These are phyloP conservation scores for Perca fluviatilis DNA, from an alignment of 2,113 vertebrate species.

Conservation along the genomic window DNA sequence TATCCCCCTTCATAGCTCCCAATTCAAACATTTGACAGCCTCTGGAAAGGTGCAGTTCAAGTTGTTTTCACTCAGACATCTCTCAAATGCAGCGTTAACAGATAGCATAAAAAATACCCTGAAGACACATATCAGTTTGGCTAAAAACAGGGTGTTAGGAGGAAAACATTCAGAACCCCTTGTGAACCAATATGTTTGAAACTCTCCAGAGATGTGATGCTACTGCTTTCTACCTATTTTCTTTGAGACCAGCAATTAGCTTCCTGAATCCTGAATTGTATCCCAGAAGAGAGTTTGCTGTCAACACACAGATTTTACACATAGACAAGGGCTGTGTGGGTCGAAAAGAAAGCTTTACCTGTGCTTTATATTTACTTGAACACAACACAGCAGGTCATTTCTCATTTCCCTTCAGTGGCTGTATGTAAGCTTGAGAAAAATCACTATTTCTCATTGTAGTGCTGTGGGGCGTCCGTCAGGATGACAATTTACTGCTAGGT, in stretches of 20 bases:
- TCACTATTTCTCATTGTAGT: slow-evolving; percentile 7
- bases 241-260: slow-evolving; percentile 41
- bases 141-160: slow-evolving; percentile 74
- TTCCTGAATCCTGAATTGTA: slow-evolving; percentile 25
- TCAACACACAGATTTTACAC: slow-evolving; percentile 20
- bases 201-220: slow-evolving; percentile 45
- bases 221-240: slow-evolving; percentile 41
- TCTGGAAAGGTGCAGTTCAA: slow-evolving; percentile 79
- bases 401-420: slow-evolving; percentile 10
- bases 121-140: slow-evolving; percentile 77
- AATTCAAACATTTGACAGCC: slow-evolving; percentile 76
- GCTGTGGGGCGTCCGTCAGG: not conserved
- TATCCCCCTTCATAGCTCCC: slow-evolving; percentile 72
- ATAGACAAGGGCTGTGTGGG: not conserved
- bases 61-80: slow-evolving; percentile 72
- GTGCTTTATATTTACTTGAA: not conserved
- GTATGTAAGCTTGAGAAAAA: not conserved
- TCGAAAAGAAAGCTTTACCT: slow-evolving; percentile 13
- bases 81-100: slow-evolving; percentile 76
- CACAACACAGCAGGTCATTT: slow-evolving; percentile 14
- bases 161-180: slow-evolving; percentile 65
- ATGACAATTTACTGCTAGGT: slow-evolving; percentile 24
- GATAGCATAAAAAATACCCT: slow-evolving; percentile 71
- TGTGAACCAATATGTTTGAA: slow-evolving; percentile 66
- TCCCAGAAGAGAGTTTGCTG: slow-evolving; percentile 41